Evolutionary conservation across 2,888 invertebrate genomes (phyloP), one percentile per base, ranked within the genome.

Genomic region (Sceliomorpha sp.): DNA sequence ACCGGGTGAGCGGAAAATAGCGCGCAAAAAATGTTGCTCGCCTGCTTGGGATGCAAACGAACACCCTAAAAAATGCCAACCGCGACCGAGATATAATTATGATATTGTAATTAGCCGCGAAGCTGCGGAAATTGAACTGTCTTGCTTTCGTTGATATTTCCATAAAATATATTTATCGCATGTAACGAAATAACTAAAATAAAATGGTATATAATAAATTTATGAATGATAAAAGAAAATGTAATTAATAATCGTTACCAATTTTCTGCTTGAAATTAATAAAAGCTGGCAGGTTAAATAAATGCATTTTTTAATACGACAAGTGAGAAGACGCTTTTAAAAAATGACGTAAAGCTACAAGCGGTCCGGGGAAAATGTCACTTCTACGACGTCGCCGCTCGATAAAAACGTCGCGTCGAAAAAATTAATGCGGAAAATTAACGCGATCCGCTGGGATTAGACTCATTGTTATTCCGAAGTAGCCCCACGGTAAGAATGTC

Each of bases 1-100:
- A 86, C 86, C 86, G 78, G 76, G 77, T 71, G 75, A 78, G 79
- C 76, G 78, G 76, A 77, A 83, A 85, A 83, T 81, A 82, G 73
- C 74, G 64, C 66, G 71, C 73, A 78, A 78, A 84, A 81, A 83
- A 83, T 44, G 24, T 45, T 17, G 36, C 44, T 50, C 9, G 37
- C 39, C 40, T 47, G 51, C 50, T 36, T 44, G 27, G 40, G 26
- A 69, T 62, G 58, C 62, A 60, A 69, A 53, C 53, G 39, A 45
- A 29, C 12, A 8, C 1, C 15, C 32, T 8, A 24, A 47, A 62
- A 44, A 51, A 51, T 51, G 40, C 17, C 51, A 51, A 51, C 62
- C 60, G 29, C 55, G 55, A 42, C 31, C 20, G 15, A 12, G 39
- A 13, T 29, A 51, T 47, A 58, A 58, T 47, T 12, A 10, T 29